These are phyloP conservation scores for Drosophila neonasuta DNA, from an alignment of 2,888 invertebrate species.

Conservation along the genomic window DNA sequence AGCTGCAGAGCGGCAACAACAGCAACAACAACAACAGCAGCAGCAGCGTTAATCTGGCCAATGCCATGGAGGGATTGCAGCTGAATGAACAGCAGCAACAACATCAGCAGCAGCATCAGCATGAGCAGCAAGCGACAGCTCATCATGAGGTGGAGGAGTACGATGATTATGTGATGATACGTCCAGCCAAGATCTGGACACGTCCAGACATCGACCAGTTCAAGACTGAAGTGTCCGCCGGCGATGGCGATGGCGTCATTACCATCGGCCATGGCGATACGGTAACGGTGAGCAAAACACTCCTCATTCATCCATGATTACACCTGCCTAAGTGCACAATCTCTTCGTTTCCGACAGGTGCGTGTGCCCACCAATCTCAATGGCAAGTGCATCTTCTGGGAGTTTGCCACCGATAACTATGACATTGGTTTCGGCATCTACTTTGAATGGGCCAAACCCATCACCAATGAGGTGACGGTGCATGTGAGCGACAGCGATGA, in stretches of 20 bases:
- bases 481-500: slow-evolving; percentile 97
- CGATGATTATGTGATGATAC: slow-evolving; percentile 84
- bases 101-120: slow-evolving; percentile 21
- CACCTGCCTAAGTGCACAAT: too few relatives aligned
- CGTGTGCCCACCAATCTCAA: slow-evolving; percentile 97
- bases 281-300: slow-evolving; percentile 88
- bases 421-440: slow-evolving; percentile 99
- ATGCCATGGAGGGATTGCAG: slow-evolving; percentile 50
- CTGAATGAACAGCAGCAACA: slow-evolving; percentile 59
- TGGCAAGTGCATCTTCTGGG: slow-evolving; percentile 98
- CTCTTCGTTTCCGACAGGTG: slow-evolving; percentile 81
- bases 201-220: slow-evolving; percentile 92
- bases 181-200: slow-evolving; percentile 97
- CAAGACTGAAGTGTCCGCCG: slow-evolving; percentile 92
- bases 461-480: slow-evolving; percentile 91
- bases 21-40: slow-evolving; percentile 22
- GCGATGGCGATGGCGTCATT: slow-evolving; percentile 92
- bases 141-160: slow-evolving; percentile 59
- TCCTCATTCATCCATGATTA: not conserved
- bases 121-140: slow-evolving; percentile 5
- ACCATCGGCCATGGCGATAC: slow-evolving; percentile 98
- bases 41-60: slow-evolving; percentile 33
- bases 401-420: slow-evolving; percentile 99
- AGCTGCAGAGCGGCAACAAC: slow-evolving; percentile 12
- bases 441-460: slow-evolving; percentile 98